Conservation (phyloP, 2,888 invertebrate species). For the Orchesella flavescens region DNA sequence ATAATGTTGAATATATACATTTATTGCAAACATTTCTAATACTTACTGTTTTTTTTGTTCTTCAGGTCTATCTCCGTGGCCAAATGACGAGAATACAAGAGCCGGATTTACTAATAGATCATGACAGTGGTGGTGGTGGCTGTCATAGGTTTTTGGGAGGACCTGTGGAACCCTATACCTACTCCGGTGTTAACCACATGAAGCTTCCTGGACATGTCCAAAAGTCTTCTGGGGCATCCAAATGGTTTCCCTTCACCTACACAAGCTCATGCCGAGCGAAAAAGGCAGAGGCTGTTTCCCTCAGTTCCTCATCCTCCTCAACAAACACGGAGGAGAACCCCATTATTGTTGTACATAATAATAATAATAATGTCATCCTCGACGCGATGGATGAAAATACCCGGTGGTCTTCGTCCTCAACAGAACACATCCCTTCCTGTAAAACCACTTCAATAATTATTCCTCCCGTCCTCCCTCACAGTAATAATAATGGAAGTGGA, state of each 20-base stretch:
- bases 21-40: too few relatives aligned
- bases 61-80: conserved; percentile 46
- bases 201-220: not conserved
- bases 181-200: conserved; percentile 46
- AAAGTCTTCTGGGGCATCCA: conserved; percentile 40
- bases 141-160: conserved; percentile 49
- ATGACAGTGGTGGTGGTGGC: conserved; percentile 56
- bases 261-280: conserved; percentile 15
- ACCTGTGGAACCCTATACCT: conserved; percentile 50
- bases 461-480: conserved; percentile 42
- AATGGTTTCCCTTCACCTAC: conserved; percentile 52
- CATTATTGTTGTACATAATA: conserved; percentile 43
- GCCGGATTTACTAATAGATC: conserved; percentile 62
- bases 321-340: conserved; percentile 34
- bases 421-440: conserved; percentile 6
- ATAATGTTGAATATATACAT: too few relatives aligned
- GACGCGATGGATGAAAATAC: conserved; percentile 65
- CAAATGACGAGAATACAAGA: conserved; percentile 65
- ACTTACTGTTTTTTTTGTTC: conserved; percentile 11
- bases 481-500: conserved; percentile 12
- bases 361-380: conserved; percentile 45
- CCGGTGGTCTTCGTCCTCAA: conserved; percentile 57
- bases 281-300: conserved; percentile 29
- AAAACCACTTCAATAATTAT: conserved; percentile 20
- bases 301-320: conserved; percentile 21